These are phyloP conservation scores for Caenorhabditis briggsae DNA, from an alignment of 1,140 invertebrate species.

Conservation along the genomic window DNA sequence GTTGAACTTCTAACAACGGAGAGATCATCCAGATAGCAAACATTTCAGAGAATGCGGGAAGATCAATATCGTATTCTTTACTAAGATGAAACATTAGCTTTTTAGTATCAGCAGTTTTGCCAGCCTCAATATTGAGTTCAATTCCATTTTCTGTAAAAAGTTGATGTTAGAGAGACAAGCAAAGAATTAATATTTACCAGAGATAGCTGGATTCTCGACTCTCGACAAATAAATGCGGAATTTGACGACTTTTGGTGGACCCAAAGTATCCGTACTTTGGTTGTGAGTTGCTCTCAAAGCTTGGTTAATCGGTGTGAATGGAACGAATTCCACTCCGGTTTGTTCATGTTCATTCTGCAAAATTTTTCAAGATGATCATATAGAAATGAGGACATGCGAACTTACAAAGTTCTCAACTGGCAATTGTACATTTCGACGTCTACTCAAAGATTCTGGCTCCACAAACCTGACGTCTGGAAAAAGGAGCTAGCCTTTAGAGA, in stretches of 20 bases:
- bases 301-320: conserved; percentile 4
- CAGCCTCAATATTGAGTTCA: conserved; percentile 13
- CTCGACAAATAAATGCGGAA: conserved; percentile 24
- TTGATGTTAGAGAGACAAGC: too few relatives aligned
- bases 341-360: neutral
- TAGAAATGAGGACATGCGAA: neutral
- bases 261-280: conserved; percentile 17
- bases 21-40: conserved; percentile 43
- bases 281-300: neutral
- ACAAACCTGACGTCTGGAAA: neutral
- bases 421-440: neutral
- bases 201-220: neutral
- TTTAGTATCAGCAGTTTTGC: conserved; percentile 3
- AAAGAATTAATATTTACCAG: too few relatives aligned
- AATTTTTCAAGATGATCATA: too few relatives aligned
- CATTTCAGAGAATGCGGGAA: conserved; percentile 9
- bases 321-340: neutral
- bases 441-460: neutral
- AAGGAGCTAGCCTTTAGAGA: too few relatives aligned
- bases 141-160: conserved; percentile 45
- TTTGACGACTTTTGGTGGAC: conserved; percentile 18
- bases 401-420: conserved; percentile 32
- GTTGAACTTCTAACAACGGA: conserved; percentile 42
- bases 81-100: neutral
- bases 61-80: conserved; percentile 15